Base-by-base conservation (phyloP, 2,113 vertebrate genomes). In the Athene cunicularia region DNA sequence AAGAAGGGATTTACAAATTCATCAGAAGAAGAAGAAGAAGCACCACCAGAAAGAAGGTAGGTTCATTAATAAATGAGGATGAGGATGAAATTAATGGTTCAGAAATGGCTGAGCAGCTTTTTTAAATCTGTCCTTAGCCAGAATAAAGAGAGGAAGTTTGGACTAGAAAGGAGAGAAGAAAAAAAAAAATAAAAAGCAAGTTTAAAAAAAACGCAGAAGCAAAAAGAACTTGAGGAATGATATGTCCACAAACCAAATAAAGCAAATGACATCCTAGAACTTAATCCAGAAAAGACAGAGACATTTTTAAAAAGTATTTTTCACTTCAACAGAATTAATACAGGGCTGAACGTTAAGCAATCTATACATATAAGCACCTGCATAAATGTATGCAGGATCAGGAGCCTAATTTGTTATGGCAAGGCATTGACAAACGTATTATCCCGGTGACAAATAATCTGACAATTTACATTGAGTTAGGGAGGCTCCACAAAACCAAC, bases 1-100 rank as follows among this genome's bases (percentile, higher is more conserved):
- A 96, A 96, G 95, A 96, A 97, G 80, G 93, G 94, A 96, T 97
- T 95, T 97, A 95, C 94, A 94, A 96, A 93, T 97, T 97, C 95
- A 96, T 94, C 83, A 88, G 55, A 76, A 82, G 35, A 21, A 88
- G 55, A 76, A 82, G 35, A 21, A 85, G 62, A 85, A 92, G 71
- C 23, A 89, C 37, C 76, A 83, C 71, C 82, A 96, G 91, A 96
- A 96, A 96, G 76, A 97, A 97, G 86, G 94, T 95, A 88, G 55
- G 66, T 88, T 96, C 93, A 92, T 97, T 97, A 97, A 97, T 92
- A 96, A 95, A 91, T 97, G 93, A 97, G 56, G 94, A 96, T 93
- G 47, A 95, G 92, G 59, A 85, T 90, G 86, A 96, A 97, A 96
- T 91, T 33, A 96, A 94, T 86, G 60, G 90, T 74, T 96, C 24